Evolutionary conservation across 2,113 vertebrate species (phyloP).

Genomic region (Oreocharis arfaki): DNA sequence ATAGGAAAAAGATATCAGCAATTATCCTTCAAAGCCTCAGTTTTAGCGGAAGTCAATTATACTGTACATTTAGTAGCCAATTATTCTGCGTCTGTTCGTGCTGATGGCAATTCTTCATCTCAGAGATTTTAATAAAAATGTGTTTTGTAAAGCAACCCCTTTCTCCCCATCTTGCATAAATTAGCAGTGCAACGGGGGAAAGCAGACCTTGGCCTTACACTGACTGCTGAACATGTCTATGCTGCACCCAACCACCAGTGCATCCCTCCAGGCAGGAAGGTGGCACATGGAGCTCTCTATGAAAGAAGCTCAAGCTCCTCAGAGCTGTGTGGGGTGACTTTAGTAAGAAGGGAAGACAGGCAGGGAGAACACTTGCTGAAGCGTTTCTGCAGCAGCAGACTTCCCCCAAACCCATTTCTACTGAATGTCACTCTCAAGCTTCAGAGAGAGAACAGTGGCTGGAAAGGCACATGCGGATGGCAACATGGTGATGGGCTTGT

Average conservation of each 20-base stretch:
- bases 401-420: not conserved
- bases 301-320: not conserved
- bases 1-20: not conserved
- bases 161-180: not conserved
- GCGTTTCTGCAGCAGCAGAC: not conserved
- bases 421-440: not conserved
- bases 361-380: not conserved
- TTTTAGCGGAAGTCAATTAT: not conserved
- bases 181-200: not conserved
- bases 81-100: not conserved
- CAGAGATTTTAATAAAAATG: not conserved
- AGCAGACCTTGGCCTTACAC: not conserved
- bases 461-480: not conserved
- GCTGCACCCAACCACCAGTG: rapidly evolving
- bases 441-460: rapidly evolving
- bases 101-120: not conserved
- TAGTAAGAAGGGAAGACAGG: not conserved
- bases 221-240: rapidly evolving
- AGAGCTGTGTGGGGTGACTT: not conserved
- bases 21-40: not conserved
- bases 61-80: not conserved
- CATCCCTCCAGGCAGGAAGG: not conserved
- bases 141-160: not conserved
- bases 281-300: not conserved
- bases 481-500: not conserved